Conservation (phyloP, 1,140 invertebrate species). For the Drosophila bifasciata region DNA sequence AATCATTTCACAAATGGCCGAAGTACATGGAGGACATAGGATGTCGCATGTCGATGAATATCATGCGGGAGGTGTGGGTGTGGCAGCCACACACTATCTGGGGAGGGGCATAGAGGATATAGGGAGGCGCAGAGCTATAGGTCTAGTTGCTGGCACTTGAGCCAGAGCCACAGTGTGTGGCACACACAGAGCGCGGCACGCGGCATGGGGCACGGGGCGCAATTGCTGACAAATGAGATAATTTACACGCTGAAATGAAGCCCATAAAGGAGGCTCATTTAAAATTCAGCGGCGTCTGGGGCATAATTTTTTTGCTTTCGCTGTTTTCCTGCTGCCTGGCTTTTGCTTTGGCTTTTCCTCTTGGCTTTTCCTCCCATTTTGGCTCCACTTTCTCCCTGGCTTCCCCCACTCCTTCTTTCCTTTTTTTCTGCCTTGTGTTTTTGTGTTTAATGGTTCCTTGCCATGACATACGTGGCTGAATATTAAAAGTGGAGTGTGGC, state of each 20-base stretch:
- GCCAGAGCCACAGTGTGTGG: slow-evolving; percentile 19
- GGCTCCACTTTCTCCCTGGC: neutral
- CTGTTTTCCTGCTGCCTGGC: slow-evolving; percentile 23
- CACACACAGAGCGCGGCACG: slow-evolving; percentile 4
- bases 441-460: slow-evolving; percentile 80
- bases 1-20: slow-evolving; percentile 80
- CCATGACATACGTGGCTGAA: slow-evolving; percentile 81
- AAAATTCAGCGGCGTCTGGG: slow-evolving; percentile 82
- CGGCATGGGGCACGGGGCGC: slow-evolving; percentile 50
- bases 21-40: slow-evolving; percentile 55
- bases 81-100: slow-evolving; percentile 1
- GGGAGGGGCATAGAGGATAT: slow-evolving; percentile 21
- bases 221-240: slow-evolving; percentile 83
- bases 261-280: slow-evolving; percentile 82
- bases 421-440: slow-evolving; percentile 44
- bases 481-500: slow-evolving; percentile 59
- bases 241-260: slow-evolving; percentile 83
- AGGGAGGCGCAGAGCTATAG: slow-evolving; percentile 14
- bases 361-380: slow-evolving; percentile 65
- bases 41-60: slow-evolving; percentile 58
- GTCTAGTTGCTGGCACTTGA: slow-evolving; percentile 59
- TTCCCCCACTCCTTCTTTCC: neutral
- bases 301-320: slow-evolving; percentile 75
- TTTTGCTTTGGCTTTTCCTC: slow-evolving; percentile 50
- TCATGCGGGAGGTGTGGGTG: neutral